A percentile compares a stretch with the other conserved stretches of the same genome.
These are phyloP conservation scores for Molossus molossus DNA, from an alignment of 2,797 vertebrate species.

Conservation along the genomic window DNA sequence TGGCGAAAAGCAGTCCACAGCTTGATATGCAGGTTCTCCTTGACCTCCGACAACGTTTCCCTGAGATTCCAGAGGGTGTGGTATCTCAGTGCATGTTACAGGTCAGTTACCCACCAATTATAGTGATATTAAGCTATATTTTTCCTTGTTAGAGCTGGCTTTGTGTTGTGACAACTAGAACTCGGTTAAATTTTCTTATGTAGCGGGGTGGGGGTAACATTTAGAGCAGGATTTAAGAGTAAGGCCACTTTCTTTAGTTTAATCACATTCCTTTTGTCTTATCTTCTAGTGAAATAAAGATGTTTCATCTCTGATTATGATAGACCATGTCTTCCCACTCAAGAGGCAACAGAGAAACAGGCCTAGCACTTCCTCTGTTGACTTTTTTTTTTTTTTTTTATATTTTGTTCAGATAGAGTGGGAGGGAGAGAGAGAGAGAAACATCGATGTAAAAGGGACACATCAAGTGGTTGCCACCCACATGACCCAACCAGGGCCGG, in stretches of 20 bases:
- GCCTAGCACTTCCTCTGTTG: not conserved
- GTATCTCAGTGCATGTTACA: slow-evolving; percentile 99
- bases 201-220: not conserved
- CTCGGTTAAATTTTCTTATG: slow-evolving; percentile 2
- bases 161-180: slow-evolving; percentile 50
- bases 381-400: too few relatives aligned
- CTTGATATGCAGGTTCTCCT: slow-evolving; percentile 97
- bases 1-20: slow-evolving; percentile 97
- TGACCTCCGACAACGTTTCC: slow-evolving; percentile 98
- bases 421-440: too few relatives aligned
- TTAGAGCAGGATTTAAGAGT: slow-evolving; percentile 25
- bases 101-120: slow-evolving; percentile 89
- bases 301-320: slow-evolving; percentile 36
- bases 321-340: slow-evolving; percentile 31
- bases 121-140: not conserved
- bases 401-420: too few relatives aligned
- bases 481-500: too few relatives aligned
- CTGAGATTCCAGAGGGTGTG: slow-evolving; percentile 98
- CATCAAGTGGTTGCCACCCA: too few relatives aligned
- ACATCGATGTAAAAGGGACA: too few relatives aligned
- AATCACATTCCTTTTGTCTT: slow-evolving; percentile 46
- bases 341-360: not conserved
- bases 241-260: slow-evolving; percentile 54
- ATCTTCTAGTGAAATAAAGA: slow-evolving; percentile 45
- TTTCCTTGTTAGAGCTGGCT: slow-evolving; percentile 53